These are phyloP conservation scores for Brachynemurus nebulosus DNA, from an alignment of 2,888 invertebrate genomes.

Conservation along the genomic window DNA sequence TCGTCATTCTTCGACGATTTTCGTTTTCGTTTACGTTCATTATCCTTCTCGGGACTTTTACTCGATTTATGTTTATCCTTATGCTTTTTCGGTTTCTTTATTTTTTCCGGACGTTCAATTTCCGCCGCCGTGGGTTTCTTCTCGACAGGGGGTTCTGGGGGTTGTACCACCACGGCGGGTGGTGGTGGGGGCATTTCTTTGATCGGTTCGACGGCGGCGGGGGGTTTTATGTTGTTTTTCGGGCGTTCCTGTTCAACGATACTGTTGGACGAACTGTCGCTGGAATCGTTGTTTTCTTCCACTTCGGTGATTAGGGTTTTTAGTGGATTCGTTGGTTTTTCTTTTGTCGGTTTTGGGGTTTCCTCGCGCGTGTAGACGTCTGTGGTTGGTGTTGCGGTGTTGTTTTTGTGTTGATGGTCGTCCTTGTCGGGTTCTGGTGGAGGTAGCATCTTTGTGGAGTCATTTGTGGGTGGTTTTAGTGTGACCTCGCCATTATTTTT, in stretches of 20 bases:
- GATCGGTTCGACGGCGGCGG: neutral
- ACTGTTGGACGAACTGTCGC: slow-evolving; percentile 4
- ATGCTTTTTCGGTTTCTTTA: slow-evolving; percentile 29
- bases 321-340: slow-evolving; percentile 12
- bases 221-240: neutral
- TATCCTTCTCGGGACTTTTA: slow-evolving; percentile 41
- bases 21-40: slow-evolving; percentile 48
- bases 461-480: neutral
- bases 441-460: slow-evolving; percentile 17
- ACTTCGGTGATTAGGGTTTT: slow-evolving; percentile 2
- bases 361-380: slow-evolving; percentile 16
- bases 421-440: slow-evolving; percentile 17
- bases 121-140: slow-evolving; percentile 30
- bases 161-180: slow-evolving; percentile 17
- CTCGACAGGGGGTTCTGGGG: slow-evolving; percentile 15
- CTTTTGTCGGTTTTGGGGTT: slow-evolving; percentile 15
- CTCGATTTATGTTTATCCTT: slow-evolving; percentile 43
- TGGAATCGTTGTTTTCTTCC: slow-evolving; percentile 5
- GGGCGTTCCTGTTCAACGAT: too few species aligned
- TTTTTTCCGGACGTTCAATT: slow-evolving; percentile 39
- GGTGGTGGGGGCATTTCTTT: neutral
- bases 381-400: slow-evolving; percentile 19
- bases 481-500: slow-evolving; percentile 19
- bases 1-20: slow-evolving; percentile 40
- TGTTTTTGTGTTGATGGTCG: slow-evolving; percentile 21